phyloP scores from a whole-genome alignment of 2,797 vertebrate species.

The Sebastes minor region DNA sequence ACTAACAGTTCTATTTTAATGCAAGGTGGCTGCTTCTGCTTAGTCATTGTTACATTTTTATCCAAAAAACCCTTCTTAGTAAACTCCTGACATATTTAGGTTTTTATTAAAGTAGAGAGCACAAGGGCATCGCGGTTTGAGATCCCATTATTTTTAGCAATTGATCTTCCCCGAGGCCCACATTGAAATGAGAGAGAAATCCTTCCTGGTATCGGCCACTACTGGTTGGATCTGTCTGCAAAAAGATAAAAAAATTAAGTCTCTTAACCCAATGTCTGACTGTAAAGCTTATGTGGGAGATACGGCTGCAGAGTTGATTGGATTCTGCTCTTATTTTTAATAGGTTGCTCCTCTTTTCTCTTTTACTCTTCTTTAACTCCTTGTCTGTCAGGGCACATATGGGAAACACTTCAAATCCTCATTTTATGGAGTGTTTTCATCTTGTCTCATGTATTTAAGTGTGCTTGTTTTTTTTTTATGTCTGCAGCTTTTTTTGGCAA shows the following conservation, averaged over 20 bases:
- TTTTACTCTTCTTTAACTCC: background rate
- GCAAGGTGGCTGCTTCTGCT: background rate
- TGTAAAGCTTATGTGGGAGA: conserved; percentile 33
- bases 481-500: background rate
- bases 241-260: conserved; percentile 41
- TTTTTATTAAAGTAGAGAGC: background rate
- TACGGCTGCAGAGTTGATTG: conserved; percentile 39
- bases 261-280: conserved; percentile 20
- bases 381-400: background rate
- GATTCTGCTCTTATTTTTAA: conserved; percentile 41
- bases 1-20: background rate
- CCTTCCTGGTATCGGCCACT: background rate
- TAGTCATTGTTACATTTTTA: conserved; percentile 7
- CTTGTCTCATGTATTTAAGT: background rate
- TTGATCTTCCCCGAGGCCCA: conserved; percentile 33
- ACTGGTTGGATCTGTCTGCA: conserved; percentile 32
- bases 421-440: background rate
- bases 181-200: conserved; percentile 39
- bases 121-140: conserved; percentile 30
- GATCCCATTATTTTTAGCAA: conserved; percentile 50
- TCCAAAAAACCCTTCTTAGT: background rate
- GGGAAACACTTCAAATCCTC: conserved; percentile 1
- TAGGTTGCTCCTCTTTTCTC: conserved; percentile 16
- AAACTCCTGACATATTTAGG: background rate
- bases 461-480: background rate